These are phyloP conservation scores for Caenorhabditis afra DNA, from an alignment of 2,888 invertebrate genomes.

Conservation along the genomic window DNA sequence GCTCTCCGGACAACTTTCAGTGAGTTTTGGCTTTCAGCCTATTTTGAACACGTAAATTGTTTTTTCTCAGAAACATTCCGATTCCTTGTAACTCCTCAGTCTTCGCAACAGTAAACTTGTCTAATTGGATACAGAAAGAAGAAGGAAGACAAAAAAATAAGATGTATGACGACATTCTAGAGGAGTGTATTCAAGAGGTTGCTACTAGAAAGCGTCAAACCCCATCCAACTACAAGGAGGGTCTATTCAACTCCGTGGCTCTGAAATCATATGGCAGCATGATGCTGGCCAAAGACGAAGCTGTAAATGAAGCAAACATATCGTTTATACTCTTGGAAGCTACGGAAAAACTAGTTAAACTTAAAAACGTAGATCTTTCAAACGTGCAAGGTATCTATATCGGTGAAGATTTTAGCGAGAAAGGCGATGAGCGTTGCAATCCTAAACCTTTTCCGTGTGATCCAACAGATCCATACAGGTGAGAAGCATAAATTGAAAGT, in stretches of 20 bases:
- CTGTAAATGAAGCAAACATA: slow-evolving; percentile 69
- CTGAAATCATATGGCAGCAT: slow-evolving; percentile 70
- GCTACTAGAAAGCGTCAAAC: slow-evolving; percentile 14
- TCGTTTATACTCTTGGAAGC: slow-evolving; percentile 74
- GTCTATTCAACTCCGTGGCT: slow-evolving; percentile 40
- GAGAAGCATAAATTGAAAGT: background rate
- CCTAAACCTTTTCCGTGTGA: slow-evolving; percentile 77
- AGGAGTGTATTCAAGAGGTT: slow-evolving; percentile 44
- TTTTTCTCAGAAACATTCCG: slow-evolving; percentile 41
- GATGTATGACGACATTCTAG: slow-evolving; percentile 35
- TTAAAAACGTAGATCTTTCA: slow-evolving; percentile 11
- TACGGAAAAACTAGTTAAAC: slow-evolving; percentile 42
- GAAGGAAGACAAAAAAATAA: background rate
- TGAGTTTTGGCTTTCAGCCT: slow-evolving; percentile 9
- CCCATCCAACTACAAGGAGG: slow-evolving; percentile 11
- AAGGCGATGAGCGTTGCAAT: slow-evolving; percentile 57
- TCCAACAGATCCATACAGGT: slow-evolving; percentile 70
- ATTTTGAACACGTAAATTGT: background rate
- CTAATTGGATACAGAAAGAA: slow-evolving; percentile 29
- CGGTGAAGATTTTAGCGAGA: slow-evolving; percentile 39
- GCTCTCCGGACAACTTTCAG: slow-evolving; percentile 84
- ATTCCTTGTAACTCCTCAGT: slow-evolving; percentile 41
- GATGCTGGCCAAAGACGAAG: slow-evolving; percentile 77
- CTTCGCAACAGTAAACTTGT: slow-evolving; percentile 23
- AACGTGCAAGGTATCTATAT: slow-evolving; percentile 43